Conservation (phyloP, 2,888 invertebrate genomes). For the Ommatoiulus sabulosus region DNA sequence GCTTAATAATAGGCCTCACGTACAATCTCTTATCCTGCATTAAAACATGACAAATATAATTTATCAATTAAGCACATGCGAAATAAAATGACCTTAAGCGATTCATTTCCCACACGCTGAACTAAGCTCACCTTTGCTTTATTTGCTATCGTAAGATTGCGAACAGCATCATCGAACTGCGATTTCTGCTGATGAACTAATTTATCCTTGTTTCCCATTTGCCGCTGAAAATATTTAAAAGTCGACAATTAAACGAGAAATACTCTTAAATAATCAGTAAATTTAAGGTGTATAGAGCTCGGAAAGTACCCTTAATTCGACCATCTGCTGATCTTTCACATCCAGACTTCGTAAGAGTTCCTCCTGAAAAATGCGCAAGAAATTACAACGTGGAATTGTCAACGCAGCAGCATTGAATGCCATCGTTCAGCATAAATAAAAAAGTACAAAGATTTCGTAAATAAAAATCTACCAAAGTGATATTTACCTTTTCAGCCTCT, state of each 20-base stretch:
- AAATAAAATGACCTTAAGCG: too few relatives aligned
- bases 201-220: conserved; percentile 59
- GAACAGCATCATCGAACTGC: conserved; percentile 60
- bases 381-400: too few relatives aligned
- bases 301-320: conserved; percentile 54
- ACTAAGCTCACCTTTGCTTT: conserved; percentile 58
- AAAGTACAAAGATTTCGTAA: too few relatives aligned
- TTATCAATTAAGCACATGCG: too few relatives aligned
- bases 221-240: conserved; percentile 53
- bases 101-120: too few relatives aligned
- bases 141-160: conserved; percentile 58
- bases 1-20: too few relatives aligned
- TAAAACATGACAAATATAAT: too few relatives aligned
- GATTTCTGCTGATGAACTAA: conserved; percentile 59
- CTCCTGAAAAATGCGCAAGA: conserved; percentile 47
- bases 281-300: neutral
- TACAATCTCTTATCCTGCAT: too few relatives aligned
- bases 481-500: conserved; percentile 55
- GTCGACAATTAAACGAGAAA: neutral
- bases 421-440: too few relatives aligned
- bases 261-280: neutral
- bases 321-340: conserved; percentile 53
- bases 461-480: too few relatives aligned
- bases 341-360: conserved; percentile 49
- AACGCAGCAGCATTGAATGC: too few relatives aligned